Conservation (phyloP, 2,888 invertebrate species). For the Cantharis rufa region DNA sequence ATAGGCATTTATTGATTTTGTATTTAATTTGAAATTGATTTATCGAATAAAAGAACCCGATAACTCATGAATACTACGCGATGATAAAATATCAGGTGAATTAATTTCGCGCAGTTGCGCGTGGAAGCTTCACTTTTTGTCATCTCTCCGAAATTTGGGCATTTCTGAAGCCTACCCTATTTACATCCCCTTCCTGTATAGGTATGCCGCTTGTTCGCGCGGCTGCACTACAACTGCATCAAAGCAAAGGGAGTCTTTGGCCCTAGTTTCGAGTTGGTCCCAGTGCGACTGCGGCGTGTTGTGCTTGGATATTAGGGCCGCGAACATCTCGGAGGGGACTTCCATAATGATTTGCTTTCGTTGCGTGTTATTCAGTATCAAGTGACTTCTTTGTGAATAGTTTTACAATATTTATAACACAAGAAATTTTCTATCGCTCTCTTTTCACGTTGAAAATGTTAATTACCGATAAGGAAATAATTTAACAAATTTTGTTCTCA, state of each 20-base stretch:
- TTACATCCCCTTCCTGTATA: background rate
- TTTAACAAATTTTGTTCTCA: background rate
- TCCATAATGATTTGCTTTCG: conserved; percentile 22
- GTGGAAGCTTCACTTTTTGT: background rate
- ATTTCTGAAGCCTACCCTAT: background rate
- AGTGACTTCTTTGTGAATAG: conserved; percentile 15
- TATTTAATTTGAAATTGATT: background rate
- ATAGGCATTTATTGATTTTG: background rate
- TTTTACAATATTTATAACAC: background rate
- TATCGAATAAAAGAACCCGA: no score
- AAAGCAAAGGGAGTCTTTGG: conserved; percentile 16
- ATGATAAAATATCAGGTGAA: background rate
- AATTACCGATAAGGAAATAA: background rate
- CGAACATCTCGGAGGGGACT: conserved; percentile 17
- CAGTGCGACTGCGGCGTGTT: conserved; percentile 22
- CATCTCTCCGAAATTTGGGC: background rate
- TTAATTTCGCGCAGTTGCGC: background rate
- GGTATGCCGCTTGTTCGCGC: conserved; percentile 8
- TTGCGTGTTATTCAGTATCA: conserved; percentile 16
- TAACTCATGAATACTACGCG: background rate
- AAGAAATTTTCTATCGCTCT: background rate
- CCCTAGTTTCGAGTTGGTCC: conserved; percentile 12
- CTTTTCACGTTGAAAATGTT: background rate
- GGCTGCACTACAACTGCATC: conserved; percentile 23
- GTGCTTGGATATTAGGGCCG: conserved; percentile 16